phyloP scores from a whole-genome alignment of 2,888 invertebrate species.

The Heliconius ismenius region DNA sequence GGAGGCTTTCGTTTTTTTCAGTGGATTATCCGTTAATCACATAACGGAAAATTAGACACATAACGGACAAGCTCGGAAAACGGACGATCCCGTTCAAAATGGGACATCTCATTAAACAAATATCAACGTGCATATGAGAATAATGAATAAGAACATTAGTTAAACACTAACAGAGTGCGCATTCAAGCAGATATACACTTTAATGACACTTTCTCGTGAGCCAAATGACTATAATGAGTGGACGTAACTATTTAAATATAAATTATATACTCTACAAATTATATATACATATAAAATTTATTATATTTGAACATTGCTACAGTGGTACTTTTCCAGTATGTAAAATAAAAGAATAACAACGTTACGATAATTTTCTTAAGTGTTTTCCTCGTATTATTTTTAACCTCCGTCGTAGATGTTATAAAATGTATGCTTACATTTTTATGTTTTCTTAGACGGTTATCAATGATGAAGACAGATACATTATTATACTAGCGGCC shows the following conservation, averaged over 20 bases:
- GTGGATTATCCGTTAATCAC: too few species aligned
- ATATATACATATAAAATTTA: neutral
- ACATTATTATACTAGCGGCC: neutral
- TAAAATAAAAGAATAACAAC: conserved; percentile 1
- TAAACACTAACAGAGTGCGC: conserved; percentile 29
- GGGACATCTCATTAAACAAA: neutral
- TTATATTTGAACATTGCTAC: neutral
- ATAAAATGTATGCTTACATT: neutral
- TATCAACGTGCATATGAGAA: conserved; percentile 35
- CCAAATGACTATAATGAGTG: conserved; percentile 26
- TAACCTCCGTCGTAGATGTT: neutral
- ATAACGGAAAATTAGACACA: too few species aligned
- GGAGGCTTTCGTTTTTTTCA: too few species aligned
- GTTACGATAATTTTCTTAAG: conserved; percentile 10
- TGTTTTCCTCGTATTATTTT: conserved; percentile 16
- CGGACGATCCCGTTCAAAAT: too few species aligned
- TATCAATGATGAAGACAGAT: neutral
- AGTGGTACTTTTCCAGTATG: neutral
- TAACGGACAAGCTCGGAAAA: too few species aligned
- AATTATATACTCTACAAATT: neutral
- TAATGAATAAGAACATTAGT: conserved; percentile 39
- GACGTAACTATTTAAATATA: neutral
- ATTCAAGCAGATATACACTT: conserved; percentile 31
- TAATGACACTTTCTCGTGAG: conserved; percentile 43
- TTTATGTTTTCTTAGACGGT: neutral